Base-by-base conservation (phyloP, 2,113 vertebrate species). In the Carassius carassius region DNA sequence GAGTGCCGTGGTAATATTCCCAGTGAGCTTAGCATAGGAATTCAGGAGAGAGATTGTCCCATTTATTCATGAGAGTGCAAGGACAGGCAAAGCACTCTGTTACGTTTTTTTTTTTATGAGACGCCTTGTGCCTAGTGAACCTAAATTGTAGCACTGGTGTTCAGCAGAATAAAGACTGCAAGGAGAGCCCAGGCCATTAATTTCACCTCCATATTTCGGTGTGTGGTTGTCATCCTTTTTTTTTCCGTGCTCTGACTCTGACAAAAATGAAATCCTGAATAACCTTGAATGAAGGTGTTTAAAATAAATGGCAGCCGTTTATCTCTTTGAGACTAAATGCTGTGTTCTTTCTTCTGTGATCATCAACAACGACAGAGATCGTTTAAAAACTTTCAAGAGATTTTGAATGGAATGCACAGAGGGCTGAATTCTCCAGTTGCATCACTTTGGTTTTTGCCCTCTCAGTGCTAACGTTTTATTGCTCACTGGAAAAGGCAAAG, bases 61-160 rank as follows among this genome's bases (percentile, higher is more conserved):
- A 87, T 86, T 91, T 88, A 82, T 90, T 69, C 82, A 81, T 32
- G 44, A 89, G 74, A 75, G 74, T 76, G 83, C 60, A 81, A 85
- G 86, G 84, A 79, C 81, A 63, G 58, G 60, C 29, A 82, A 73
- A 41, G 35, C 62, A 44, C 60, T 37, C 21, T 19, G 78, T 82
- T 85, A 83, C 23, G 56, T 78, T 29, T 78, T 84, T 89, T 89
- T 90, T 89, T 89, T 90, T 89, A 91, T 90, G 85, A 87, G 69
- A 56, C 58, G 25, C 47, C 65, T 62, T 69, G 62, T 21, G 67
- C 19, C 14, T 69, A 88, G 65, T 81, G 44, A 78, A 32, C 29
- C 73, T 47, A 78, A 87, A 78, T 83, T 73, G 85, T 25, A 74
- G 62, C 44, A 25, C 51, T 72, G 14, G 29, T 77, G 51, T 88